Conservation (phyloP, 2,797 vertebrate species). For the Enteromius radiatus region DNA sequence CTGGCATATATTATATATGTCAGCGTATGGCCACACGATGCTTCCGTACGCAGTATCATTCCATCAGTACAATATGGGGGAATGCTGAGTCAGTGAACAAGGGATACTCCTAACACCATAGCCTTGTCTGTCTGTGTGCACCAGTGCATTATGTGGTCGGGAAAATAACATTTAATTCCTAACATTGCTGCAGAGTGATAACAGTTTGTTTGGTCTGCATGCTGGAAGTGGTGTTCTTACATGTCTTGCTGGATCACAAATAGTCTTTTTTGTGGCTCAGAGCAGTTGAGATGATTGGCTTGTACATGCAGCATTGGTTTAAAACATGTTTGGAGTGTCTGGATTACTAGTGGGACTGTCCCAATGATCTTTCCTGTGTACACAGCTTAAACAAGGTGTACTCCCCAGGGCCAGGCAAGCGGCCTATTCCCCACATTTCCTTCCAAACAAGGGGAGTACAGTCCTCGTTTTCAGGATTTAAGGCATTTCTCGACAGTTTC, state of each 20-base stretch:
- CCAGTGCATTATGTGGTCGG: conserved; percentile 14
- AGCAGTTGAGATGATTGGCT: conserved; percentile 31
- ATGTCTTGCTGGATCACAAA: conserved; percentile 26
- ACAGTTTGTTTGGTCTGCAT: conserved; percentile 13
- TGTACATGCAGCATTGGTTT: conserved; percentile 10
- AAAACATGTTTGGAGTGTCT: conserved; percentile 43
- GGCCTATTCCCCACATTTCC: conserved; percentile 56
- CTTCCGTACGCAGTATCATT: conserved; percentile 15
- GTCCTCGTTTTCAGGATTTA: conserved; percentile 53
- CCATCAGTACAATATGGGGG: conserved; percentile 1
- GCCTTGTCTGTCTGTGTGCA: conserved; percentile 15
- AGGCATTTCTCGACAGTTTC: conserved; percentile 36
- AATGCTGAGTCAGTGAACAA: conserved; percentile 24
- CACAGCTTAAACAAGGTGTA: conserved; percentile 65
- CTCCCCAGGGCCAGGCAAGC: conserved; percentile 62
- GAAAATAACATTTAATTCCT: conserved; percentile 26
- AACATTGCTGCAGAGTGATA: conserved; percentile 1
- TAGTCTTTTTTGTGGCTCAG: conserved; percentile 21
- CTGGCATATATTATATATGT: background rate
- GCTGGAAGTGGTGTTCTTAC: conserved; percentile 28
- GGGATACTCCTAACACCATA: conserved; percentile 41
- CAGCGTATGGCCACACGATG: conserved; percentile 4
- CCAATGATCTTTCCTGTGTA: conserved; percentile 65
- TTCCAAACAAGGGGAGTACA: conserved; percentile 64
- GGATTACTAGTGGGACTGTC: conserved; percentile 56